Evolutionary conservation across 2,888 invertebrate species (phyloP).

Genomic region (Chromoteleia sp.): DNA sequence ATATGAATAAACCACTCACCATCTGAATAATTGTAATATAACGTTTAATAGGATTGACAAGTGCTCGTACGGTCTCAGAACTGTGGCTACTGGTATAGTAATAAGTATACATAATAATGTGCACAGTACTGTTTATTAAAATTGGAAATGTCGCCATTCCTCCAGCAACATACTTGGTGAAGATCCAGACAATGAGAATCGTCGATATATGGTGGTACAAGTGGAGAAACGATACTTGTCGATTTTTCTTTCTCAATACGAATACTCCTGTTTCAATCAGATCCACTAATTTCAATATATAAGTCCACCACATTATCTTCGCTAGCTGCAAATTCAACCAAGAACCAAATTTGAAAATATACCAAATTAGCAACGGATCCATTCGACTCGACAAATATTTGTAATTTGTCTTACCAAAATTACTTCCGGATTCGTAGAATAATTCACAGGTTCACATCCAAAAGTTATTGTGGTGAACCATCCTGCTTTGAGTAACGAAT

Average conservation of each 20-base stretch:
- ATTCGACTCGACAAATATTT: too few relatives aligned
- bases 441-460: constrained; percentile 89
- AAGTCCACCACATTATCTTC: constrained; percentile 86
- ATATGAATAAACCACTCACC: constrained; percentile 83
- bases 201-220: constrained; percentile 90
- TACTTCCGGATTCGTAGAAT: constrained; percentile 86
- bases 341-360: too few relatives aligned
- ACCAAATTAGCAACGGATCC: too few relatives aligned
- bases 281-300: constrained; percentile 88
- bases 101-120: constrained; percentile 91
- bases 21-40: constrained; percentile 87
- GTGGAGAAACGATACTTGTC: constrained; percentile 89
- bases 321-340: constrained; percentile 79
- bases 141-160: constrained; percentile 87
- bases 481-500: constrained; percentile 85
- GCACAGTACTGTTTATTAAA: constrained; percentile 88
- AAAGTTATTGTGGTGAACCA: constrained; percentile 87
- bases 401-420: constrained; percentile 24
- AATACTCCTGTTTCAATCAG: constrained; percentile 89
- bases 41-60: constrained; percentile 86
- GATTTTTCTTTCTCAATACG: constrained; percentile 88
- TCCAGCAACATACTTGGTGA: constrained; percentile 87
- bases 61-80: constrained; percentile 84
- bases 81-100: constrained; percentile 88
- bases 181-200: constrained; percentile 86